Percentiles rank a stretch among this genome's conserved stretches.
These are phyloP conservation scores for Drosophila melanosoma DNA, from an alignment of 2,888 invertebrate species.

Conservation along the genomic window DNA sequence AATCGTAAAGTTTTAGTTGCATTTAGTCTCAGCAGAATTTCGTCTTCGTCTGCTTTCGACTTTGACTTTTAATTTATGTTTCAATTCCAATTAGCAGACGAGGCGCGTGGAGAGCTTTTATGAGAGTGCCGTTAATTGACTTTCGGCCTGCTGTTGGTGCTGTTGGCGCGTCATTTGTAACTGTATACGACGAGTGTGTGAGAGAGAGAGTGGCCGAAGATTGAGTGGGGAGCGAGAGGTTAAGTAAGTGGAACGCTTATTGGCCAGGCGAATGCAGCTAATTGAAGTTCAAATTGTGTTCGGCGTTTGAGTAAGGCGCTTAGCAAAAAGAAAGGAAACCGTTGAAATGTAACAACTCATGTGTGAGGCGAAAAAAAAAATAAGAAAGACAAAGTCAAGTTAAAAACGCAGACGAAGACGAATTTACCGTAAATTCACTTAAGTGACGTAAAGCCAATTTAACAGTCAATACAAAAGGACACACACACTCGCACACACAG, in stretches of 20 bases:
- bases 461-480: constrained; percentile 63
- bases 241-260: constrained; percentile 59
- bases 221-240: constrained; percentile 16
- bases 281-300: constrained; percentile 76
- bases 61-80: constrained; percentile 85
- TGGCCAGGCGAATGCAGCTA: constrained; percentile 71
- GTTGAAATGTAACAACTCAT: constrained; percentile 62
- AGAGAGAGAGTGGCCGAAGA: neutral
- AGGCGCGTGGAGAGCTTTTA: constrained; percentile 71
- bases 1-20: constrained; percentile 77
- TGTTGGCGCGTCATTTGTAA: constrained; percentile 76
- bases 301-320: constrained; percentile 52
- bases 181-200: constrained; percentile 56
- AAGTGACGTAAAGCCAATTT: constrained; percentile 75
- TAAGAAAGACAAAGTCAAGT: constrained; percentile 19
- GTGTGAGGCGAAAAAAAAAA: constrained; percentile 5
- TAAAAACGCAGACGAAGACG: constrained; percentile 57
- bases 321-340: constrained; percentile 58
- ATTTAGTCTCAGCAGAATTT: constrained; percentile 60
- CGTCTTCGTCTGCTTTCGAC: constrained; percentile 51
- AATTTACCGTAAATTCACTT: constrained; percentile 70
- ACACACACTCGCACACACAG: constrained; percentile 19
- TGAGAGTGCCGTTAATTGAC: constrained; percentile 74
- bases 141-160: constrained; percentile 66
- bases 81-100: constrained; percentile 84